Conservation (phyloP, 2,797 vertebrate species). For the Nyctalus aviator region DNA sequence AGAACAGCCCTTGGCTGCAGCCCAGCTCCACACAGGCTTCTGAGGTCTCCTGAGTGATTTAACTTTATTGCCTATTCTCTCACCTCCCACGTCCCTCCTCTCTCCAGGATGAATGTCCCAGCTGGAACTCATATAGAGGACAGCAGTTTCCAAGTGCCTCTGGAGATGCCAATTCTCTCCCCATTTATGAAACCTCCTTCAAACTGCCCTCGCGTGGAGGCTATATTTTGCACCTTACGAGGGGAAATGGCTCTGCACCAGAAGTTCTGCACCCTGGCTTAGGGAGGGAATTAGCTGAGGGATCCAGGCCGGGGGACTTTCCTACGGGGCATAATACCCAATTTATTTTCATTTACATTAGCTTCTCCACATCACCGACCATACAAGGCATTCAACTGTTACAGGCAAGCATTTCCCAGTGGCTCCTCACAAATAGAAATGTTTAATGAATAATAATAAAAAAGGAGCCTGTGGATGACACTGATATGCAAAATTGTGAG, state of each 20-base stretch:
- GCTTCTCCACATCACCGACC: slow-evolving; percentile 78
- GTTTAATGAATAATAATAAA: slow-evolving; percentile 70
- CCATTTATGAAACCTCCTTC: slow-evolving; percentile 45
- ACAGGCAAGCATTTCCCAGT: slow-evolving; percentile 75
- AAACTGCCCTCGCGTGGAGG: slow-evolving; percentile 66
- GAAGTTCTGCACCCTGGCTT: slow-evolving; percentile 67
- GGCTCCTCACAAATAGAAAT: slow-evolving; percentile 79
- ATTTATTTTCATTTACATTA: slow-evolving; percentile 84
- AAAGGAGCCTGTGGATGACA: slow-evolving; percentile 62
- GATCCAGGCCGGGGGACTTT: slow-evolving; percentile 63
- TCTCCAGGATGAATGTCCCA: slow-evolving; percentile 70
- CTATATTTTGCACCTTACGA: slow-evolving; percentile 71
- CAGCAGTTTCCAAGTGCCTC: not conserved
- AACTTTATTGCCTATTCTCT: slow-evolving; percentile 76
- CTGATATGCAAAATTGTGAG: slow-evolving; percentile 9
- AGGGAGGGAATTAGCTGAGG: slow-evolving; percentile 72
- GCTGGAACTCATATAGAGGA: slow-evolving; percentile 59
- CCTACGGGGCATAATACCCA: slow-evolving; percentile 70
- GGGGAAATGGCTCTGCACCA: slow-evolving; percentile 75
- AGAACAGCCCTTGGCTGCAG: slow-evolving; percentile 51
- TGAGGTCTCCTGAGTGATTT: slow-evolving; percentile 70
- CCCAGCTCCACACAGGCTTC: slow-evolving; percentile 58
- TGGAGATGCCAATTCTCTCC: not conserved
- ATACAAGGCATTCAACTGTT: slow-evolving; percentile 76
- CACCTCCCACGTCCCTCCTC: not conserved